Conservation (phyloP, 2,113 vertebrate genomes). For the Hyaena hyaena region DNA sequence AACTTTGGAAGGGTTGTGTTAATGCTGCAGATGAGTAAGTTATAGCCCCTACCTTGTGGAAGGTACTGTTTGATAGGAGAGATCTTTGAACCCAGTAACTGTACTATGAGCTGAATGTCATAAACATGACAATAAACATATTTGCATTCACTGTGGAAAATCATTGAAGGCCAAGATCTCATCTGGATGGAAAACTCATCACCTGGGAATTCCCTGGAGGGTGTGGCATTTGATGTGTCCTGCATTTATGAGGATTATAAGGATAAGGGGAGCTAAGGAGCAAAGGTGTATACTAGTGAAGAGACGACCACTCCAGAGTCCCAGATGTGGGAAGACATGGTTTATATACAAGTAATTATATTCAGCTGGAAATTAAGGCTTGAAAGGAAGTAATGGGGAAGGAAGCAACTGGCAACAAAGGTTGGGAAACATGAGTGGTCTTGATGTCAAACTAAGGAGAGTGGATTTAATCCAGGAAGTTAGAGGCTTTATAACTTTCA, state of each 20-base stretch:
- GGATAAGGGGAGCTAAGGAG: background rate
- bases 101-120: background rate
- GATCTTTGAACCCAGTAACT: background rate
- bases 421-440: background rate
- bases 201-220: background rate
- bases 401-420: background rate
- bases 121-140: background rate
- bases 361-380: background rate
- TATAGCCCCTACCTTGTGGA: background rate
- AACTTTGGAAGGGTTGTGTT: background rate
- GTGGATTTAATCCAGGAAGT: background rate
- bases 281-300: background rate
- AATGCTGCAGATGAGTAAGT: background rate
- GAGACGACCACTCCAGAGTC: background rate
- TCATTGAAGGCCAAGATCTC: background rate
- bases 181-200: background rate
- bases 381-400: background rate
- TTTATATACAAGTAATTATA: background rate
- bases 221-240: background rate
- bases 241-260: background rate
- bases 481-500: conserved; percentile 13
- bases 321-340: background rate
- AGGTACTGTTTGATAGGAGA: background rate
- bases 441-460: background rate
- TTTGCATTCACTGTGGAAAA: conserved; percentile 12